These are phyloP conservation scores for Omphaloscelis lunosa DNA, from an alignment of 2,888 invertebrate genomes.

Conservation along the genomic window DNA sequence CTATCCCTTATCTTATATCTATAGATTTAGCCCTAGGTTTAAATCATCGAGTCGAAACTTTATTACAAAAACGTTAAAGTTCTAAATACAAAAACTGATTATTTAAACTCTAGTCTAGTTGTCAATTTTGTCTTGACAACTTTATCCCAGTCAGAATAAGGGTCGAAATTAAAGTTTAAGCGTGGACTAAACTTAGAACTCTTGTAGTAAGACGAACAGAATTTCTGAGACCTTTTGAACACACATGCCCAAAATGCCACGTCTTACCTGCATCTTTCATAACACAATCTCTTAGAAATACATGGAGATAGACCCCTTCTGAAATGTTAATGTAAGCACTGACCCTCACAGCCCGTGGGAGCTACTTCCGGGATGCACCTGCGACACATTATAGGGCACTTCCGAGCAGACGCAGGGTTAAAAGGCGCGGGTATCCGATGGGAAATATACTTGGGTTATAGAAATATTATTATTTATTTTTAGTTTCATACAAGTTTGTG, in stretches of 20 bases:
- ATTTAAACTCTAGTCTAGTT: not conserved
- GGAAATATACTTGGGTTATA: slow-evolving; percentile 34
- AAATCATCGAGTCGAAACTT: not conserved
- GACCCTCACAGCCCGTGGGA: slow-evolving; percentile 33
- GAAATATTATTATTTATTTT: slow-evolving; percentile 7
- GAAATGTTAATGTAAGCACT: slow-evolving; percentile 32
- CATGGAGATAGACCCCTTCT: not conserved
- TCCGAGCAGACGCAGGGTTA: slow-evolving; percentile 31
- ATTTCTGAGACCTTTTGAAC: not conserved
- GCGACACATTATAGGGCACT: slow-evolving; percentile 49
- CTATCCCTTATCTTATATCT: no score
- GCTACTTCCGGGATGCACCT: slow-evolving; percentile 43
- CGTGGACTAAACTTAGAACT: not conserved
- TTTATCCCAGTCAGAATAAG: not conserved
- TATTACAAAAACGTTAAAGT: not conserved
- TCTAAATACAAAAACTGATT: not conserved
- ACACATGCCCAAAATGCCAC: not conserved
- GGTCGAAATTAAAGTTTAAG: not conserved
- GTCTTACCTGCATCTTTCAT: not conserved
- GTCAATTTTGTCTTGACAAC: not conserved
- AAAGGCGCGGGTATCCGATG: slow-evolving; percentile 28
- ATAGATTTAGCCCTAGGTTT: no score
- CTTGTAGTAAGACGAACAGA: not conserved
- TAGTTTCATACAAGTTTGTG: not conserved
- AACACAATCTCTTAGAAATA: not conserved